Conservation (phyloP, 2,888 invertebrate species). For the Capitulum mitella region DNA sequence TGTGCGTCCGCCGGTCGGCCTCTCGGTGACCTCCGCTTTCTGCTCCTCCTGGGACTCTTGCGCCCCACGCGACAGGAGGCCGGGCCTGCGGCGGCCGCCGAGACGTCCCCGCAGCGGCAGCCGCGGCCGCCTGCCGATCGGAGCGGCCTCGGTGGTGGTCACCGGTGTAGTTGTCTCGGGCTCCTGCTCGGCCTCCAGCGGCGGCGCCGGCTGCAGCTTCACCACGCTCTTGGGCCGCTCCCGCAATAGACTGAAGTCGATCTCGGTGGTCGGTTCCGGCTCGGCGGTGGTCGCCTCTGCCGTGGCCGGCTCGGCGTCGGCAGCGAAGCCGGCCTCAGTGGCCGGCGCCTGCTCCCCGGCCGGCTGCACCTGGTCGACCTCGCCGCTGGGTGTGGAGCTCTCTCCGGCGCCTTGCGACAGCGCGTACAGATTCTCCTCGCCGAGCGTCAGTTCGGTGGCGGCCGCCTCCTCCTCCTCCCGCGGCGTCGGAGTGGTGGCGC, state of each 20-base stretch:
- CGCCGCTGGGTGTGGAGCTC: not conserved
- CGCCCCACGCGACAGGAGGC: not conserved
- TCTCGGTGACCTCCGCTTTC: not conserved
- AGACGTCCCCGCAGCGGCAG: not conserved
- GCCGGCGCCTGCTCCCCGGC: not conserved
- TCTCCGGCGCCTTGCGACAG: not conserved
- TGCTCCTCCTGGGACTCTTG: not conserved
- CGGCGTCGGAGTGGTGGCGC: constrained; percentile 37
- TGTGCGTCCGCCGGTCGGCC: not conserved
- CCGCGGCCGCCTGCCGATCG: not conserved
- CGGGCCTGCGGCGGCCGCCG: not conserved
- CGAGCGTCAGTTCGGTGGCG: not conserved
- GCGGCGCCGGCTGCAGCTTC: not conserved
- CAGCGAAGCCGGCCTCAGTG: not conserved
- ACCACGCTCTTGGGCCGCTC: not conserved
- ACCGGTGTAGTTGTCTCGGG: not conserved
- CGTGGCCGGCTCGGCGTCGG: not conserved
- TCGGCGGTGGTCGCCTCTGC: not conserved
- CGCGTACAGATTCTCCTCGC: not conserved
- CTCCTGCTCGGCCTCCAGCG: not conserved
- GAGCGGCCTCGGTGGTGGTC: no score
- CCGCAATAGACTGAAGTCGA: not conserved
- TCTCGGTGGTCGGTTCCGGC: not conserved
- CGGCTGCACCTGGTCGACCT: constrained; percentile 1
- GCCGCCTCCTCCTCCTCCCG: not conserved